These are phyloP conservation scores for Anguilla pacifica DNA, from an alignment of 2,797 vertebrate genomes.

Conservation along the genomic window DNA sequence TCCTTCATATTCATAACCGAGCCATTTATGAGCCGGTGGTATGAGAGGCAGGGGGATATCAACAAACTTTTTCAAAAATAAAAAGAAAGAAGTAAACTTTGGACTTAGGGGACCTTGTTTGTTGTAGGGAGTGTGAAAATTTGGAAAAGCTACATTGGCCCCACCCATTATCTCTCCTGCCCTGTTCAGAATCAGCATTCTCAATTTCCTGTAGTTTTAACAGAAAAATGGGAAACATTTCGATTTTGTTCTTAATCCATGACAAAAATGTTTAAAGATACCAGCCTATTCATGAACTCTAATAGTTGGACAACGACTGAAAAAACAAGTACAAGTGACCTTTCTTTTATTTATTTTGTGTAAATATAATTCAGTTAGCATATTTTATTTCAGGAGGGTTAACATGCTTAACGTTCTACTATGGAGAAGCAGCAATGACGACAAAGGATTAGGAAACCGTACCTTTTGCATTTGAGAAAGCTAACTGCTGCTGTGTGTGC, in stretches of 20 bases:
- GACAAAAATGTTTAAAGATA: neutral
- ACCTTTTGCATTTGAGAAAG: neutral
- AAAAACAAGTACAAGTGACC: neutral
- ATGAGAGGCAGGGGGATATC: constrained; percentile 26
- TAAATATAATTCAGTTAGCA: neutral
- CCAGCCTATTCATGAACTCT: neutral
- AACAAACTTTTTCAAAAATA: constrained; percentile 17
- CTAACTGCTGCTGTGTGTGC: neutral
- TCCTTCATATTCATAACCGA: constrained; percentile 51
- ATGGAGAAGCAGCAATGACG: neutral
- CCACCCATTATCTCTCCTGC: neutral
- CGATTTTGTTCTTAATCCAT: neutral
- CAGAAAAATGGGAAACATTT: neutral
- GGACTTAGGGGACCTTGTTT: neutral
- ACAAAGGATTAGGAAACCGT: neutral
- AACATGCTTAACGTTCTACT: neutral
- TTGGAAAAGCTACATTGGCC: neutral
- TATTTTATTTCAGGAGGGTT: neutral
- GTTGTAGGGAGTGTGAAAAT: constrained; percentile 20
- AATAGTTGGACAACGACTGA: neutral
- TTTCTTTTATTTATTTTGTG: neutral
- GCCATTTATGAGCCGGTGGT: constrained; percentile 32
- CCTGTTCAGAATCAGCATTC: neutral
- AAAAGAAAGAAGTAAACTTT: constrained; percentile 9
- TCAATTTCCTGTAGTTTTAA: constrained; percentile 14